Conservation (phyloP, 2,888 invertebrate species). For the Lobophora halterata region DNA sequence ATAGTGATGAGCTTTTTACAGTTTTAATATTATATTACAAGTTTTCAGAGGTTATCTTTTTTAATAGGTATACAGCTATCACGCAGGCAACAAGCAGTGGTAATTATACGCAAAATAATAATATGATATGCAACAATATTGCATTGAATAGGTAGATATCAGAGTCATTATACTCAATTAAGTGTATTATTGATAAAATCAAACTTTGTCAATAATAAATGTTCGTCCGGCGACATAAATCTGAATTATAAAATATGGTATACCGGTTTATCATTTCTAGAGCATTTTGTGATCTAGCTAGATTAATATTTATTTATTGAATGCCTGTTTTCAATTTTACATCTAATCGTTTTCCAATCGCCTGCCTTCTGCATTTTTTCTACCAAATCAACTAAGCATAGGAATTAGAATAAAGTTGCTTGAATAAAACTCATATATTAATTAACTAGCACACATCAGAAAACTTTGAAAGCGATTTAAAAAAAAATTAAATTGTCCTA, state of each 20-base stretch:
- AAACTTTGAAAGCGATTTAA: too few species aligned
- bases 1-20: too few species aligned
- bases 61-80: neutral
- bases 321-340: neutral
- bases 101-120: conserved; percentile 10
- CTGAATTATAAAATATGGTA: conserved; percentile 1
- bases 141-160: conserved; percentile 11
- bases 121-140: conserved; percentile 24
- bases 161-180: conserved; percentile 15
- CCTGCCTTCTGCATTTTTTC: too few species aligned
- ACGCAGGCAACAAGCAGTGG: neutral
- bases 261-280: neutral
- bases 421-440: too few species aligned
- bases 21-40: too few species aligned
- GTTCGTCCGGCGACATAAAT: conserved; percentile 1
- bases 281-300: neutral
- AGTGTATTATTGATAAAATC: conserved; percentile 3
- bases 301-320: conserved; percentile 9
- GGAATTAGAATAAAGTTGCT: too few species aligned
- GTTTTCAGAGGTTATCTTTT: neutral
- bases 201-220: conserved; percentile 7
- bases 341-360: conserved; percentile 4
- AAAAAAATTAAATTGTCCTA: too few species aligned
- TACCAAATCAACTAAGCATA: too few species aligned
- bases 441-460: too few species aligned